Evolutionary conservation across 2,888 invertebrate species (phyloP), one percentile per base, ranked within the genome.

Genomic region (Tupiocoris notatus): DNA sequence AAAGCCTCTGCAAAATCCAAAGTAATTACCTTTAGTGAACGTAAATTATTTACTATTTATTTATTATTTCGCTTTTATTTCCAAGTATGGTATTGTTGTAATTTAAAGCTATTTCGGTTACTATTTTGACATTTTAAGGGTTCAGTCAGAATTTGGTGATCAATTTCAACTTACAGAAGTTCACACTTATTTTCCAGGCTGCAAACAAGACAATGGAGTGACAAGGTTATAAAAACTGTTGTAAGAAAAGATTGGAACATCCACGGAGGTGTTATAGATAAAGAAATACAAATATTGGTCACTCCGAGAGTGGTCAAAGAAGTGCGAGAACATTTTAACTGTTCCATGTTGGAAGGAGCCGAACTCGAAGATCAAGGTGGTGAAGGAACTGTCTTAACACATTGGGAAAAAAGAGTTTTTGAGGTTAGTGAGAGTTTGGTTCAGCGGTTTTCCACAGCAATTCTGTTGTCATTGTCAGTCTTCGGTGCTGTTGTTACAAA

Each of bases 401-500:
- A 99, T 83, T 99, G 98, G 98, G 99, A 99, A 85, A 99, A 99
- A 83, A 86, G 99, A 74, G 91, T 98, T 1, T 96, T 98, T 84
- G 99, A 99, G 89, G 96, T 96, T 82, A 84, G 39, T 39, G n/a
- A n/a, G n/a, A n/a, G n/a, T n/a, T n/a, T n/a, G n/a, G n/a, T n/a
- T n/a, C n/a, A n/a, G n/a, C n/a, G n/a, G n/a, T n/a, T n/a, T n/a
- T n/a, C n/a, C n/a, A n/a, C n/a, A n/a, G n/a, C n/a, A n/a, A n/a
- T n/a, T n/a, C n/a, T n/a, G n/a, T n/a, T n/a, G n/a, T n/a, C n/a
- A n/a, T n/a, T n/a, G n/a, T n/a, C n/a, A n/a, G n/a, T n/a, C n/a
- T n/a, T n/a, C n/a, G n/a, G n/a, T n/a, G n/a, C n/a, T n/a, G n/a
- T n/a, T n/a, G n/a, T n/a, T n/a, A n/a, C n/a, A n/a, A n/a, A n/a